phyloP scores from a whole-genome alignment of 2,797 vertebrate genomes.

The Lacerta agilis region DNA sequence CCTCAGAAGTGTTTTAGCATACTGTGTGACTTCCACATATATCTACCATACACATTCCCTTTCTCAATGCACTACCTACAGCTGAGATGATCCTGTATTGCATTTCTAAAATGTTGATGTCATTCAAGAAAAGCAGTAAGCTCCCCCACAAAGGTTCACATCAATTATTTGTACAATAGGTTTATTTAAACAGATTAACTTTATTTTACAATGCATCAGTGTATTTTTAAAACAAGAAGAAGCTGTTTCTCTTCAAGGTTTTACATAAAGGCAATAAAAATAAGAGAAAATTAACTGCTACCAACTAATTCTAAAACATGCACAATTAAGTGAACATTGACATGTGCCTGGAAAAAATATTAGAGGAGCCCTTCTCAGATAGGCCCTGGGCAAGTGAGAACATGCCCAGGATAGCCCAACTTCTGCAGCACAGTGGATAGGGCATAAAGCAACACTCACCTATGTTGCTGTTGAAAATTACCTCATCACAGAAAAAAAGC shows the following conservation, averaged over 20 bases:
- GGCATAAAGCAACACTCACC: neutral
- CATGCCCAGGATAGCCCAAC: neutral
- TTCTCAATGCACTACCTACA: neutral
- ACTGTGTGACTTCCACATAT: neutral
- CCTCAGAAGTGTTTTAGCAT: neutral
- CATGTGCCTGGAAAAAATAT: constrained; percentile 14
- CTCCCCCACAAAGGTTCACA: neutral
- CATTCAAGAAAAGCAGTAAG: neutral
- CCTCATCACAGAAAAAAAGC: neutral
- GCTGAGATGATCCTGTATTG: neutral
- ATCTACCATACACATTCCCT: neutral
- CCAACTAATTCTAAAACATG: constrained; percentile 65
- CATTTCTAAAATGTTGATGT: neutral
- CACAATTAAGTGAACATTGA: constrained; percentile 51
- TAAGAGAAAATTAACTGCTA: constrained; percentile 51
- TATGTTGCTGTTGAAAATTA: neutral
- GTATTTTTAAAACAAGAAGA: constrained; percentile 68
- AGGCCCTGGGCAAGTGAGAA: neutral
- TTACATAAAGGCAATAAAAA: constrained; percentile 66
- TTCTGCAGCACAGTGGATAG: neutral
- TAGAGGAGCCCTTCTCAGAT: neutral
- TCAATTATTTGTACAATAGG: constrained; percentile 34
- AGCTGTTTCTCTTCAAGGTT: constrained; percentile 67
- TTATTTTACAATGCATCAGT: constrained; percentile 71
- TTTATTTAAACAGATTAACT: constrained; percentile 65